phyloP scores from a whole-genome alignment of 2,113 vertebrate genomes.

The Oxyura jamaicensis region DNA sequence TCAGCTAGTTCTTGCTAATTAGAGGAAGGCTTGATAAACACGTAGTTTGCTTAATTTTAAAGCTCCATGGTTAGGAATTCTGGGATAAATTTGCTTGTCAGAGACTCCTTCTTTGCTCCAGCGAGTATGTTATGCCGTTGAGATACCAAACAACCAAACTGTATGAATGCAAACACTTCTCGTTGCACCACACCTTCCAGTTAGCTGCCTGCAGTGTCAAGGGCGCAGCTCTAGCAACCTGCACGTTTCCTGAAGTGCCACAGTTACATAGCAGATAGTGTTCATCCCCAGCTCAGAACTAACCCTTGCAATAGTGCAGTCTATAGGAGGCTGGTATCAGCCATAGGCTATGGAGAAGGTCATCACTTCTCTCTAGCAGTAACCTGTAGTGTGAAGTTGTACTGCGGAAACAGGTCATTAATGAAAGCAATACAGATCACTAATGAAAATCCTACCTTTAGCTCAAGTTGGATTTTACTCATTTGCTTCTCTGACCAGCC shows the following conservation, averaged over 20 bases:
- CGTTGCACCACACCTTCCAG: not conserved
- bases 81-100: not conserved
- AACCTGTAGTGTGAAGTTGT: not conserved
- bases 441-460: not conserved
- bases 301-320: not conserved
- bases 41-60: constrained; percentile 24
- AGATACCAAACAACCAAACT: not conserved
- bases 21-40: constrained; percentile 29
- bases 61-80: not conserved
- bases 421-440: not conserved
- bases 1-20: constrained; percentile 19
- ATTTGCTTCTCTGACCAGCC: not conserved
- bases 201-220: fast-evolving
- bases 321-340: not conserved
- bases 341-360: not conserved
- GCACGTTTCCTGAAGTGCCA: not conserved
- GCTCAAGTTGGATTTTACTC: not conserved
- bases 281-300: not conserved
- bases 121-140: not conserved
- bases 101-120: not conserved
- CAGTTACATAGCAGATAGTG: not conserved
- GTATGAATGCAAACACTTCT: not conserved
- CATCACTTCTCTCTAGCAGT: not conserved
- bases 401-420: not conserved
- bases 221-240: not conserved